Evolutionary conservation across 2,888 invertebrate genomes (phyloP), one percentile per base, ranked within the genome.

Genomic region (Brachylomia viminalis): DNA sequence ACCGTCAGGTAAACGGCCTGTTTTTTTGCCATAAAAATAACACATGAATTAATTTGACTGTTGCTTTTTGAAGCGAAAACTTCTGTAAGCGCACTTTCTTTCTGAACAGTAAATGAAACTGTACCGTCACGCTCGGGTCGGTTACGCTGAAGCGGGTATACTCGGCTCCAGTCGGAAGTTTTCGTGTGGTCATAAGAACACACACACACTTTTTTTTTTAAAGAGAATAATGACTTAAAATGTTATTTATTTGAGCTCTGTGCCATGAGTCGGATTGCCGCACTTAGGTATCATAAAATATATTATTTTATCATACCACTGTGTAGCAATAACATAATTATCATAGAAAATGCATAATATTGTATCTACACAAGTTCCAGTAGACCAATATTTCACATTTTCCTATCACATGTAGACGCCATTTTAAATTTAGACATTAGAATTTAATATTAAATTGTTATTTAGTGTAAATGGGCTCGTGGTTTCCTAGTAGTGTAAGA

Each of bases 391-490:
- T 78, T 45, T 64, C n/a, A 72, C 73, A 79, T 77, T 86, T 86
- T 81, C 71, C 8, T 4, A 71, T 47, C 80, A 77, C 73, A 47
- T 54, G 58, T 76, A 78, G 72, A 15, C 76, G 80, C 85, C 87
- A 85, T 88, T 68, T 76, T 65, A 65, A 67, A 52, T 72, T 86
- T 83, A 83, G 86, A 84, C 11, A 23, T 86, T 88, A 78, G 87
- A 77, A 77, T 72, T 69, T 45, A 86, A 83, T 75, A 64, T 67
- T 75, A 87, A 87, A 83, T 86, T 88, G 87, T 90, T 89, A 89
- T 84, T 82, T 88, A 88, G 80, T 86, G 61, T 85, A 82, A 78
- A 77, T 70, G 72, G 79, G 82, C 82, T 82, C 79, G 80, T 82
- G 77, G 67, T 77, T 74, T 79, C 83, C 79, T 75, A 74, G 78